Conservation (phyloP, 2,113 vertebrate species). For the Axis porcinus region DNA sequence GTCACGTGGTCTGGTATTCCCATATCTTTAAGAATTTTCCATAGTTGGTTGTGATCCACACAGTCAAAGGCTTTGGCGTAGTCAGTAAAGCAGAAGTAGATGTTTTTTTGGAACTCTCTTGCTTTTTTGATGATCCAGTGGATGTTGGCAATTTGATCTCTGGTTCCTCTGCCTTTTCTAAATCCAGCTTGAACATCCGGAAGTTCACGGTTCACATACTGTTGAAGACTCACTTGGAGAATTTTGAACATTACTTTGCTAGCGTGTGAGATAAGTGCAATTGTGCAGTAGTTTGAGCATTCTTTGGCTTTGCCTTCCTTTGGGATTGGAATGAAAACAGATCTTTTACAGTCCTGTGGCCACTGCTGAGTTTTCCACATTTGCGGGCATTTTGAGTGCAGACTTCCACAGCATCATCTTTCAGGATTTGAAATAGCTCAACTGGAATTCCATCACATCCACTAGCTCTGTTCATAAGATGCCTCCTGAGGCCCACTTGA, state of each 20-base stretch:
- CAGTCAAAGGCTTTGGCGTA: not conserved
- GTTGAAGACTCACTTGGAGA: not conserved
- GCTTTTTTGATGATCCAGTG: not conserved
- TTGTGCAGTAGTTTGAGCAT: not conserved
- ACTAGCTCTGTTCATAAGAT: not conserved
- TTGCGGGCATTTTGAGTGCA: not conserved
- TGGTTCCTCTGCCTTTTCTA: not conserved
- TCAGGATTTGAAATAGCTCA: not conserved
- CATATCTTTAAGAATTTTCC: not conserved
- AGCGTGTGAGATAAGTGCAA: not conserved
- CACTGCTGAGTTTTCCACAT: not conserved
- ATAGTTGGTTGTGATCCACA: not conserved
- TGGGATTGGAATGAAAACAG: not conserved
- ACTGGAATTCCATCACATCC: not conserved
- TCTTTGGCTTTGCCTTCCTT: not conserved
- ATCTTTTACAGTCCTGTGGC: not conserved
- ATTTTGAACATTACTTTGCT: not conserved
- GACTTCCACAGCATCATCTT: not conserved
- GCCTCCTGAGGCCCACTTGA: not conserved
- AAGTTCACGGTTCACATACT: not conserved
- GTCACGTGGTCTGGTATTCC: not conserved
- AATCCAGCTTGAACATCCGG: not conserved
- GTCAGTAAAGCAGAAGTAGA: not conserved
- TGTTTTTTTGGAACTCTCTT: not conserved
- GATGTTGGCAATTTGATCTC: not conserved